Conservation (phyloP, 2,797 vertebrate genomes). For the Gambelia wislizenii region DNA sequence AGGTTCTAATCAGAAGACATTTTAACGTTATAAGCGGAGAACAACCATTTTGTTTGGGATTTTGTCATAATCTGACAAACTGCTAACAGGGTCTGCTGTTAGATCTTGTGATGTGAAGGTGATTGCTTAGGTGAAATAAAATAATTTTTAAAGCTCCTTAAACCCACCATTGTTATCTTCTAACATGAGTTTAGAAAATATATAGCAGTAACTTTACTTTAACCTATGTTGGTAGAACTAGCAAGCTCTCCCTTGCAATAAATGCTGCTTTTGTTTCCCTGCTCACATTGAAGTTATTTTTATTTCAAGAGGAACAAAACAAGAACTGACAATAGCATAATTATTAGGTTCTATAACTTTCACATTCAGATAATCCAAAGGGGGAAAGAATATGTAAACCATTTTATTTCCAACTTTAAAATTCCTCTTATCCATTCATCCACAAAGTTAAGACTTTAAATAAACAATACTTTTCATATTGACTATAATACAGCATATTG, state of each 20-base stretch:
- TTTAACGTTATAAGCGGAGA: constrained; percentile 74
- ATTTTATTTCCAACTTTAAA: not conserved
- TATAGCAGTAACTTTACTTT: constrained; percentile 56
- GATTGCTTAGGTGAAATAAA: constrained; percentile 3
- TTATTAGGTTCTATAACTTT: constrained; percentile 39
- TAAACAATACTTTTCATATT: not conserved
- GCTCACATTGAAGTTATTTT: constrained; percentile 55
- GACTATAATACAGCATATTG: constrained; percentile 11
- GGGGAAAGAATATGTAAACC: constrained; percentile 35
- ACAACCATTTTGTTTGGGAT: constrained; percentile 70
- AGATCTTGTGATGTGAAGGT: constrained; percentile 54
- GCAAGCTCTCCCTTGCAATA: constrained; percentile 59
- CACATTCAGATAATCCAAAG: constrained; percentile 44
- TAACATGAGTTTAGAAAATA: constrained; percentile 23
- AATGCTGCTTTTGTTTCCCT: constrained; percentile 60
- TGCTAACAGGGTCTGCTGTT: constrained; percentile 62
- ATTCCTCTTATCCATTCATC: not conserved
- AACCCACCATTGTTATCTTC: constrained; percentile 39
- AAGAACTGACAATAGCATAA: constrained; percentile 37
- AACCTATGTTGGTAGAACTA: constrained; percentile 50
- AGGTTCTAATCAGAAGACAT: constrained; percentile 77
- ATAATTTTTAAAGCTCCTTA: constrained; percentile 13
- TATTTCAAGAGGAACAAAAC: constrained; percentile 66
- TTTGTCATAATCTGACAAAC: constrained; percentile 75
- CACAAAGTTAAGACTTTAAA: not conserved